Evolutionary conservation across 1,140 invertebrate genomes (phyloP).

Genomic region (Phymorhynchus buccinoides): DNA sequence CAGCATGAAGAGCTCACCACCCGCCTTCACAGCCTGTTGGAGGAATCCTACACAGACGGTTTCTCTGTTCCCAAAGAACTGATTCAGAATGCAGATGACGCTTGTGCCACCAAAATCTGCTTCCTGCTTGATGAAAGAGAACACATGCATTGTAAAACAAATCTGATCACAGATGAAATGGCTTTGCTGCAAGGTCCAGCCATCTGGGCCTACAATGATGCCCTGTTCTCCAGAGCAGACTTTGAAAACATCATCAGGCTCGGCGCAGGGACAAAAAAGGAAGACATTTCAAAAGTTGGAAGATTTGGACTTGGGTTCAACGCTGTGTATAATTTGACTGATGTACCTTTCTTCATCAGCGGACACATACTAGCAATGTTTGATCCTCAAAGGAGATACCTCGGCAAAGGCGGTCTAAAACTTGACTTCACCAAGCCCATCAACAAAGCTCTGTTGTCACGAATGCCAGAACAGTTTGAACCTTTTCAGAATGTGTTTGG

Average conservation of each 20-base stretch:
- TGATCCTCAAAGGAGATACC: conserved; percentile 67
- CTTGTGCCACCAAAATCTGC: conserved; percentile 63
- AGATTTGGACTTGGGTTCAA: conserved; percentile 68
- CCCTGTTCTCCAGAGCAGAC: conserved; percentile 61
- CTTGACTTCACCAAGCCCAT: conserved; percentile 25
- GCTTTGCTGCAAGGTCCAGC: conserved; percentile 65
- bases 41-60: conserved; percentile 62
- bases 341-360: conserved; percentile 69
- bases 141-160: conserved; percentile 50
- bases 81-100: conserved; percentile 74
- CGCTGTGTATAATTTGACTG: conserved; percentile 70
- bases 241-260: conserved; percentile 65
- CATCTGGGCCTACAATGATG: conserved; percentile 68
- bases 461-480: conserved; percentile 42
- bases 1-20: conserved; percentile 62
- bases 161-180: conserved; percentile 63
- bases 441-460: conserved; percentile 31
- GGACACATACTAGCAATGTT: conserved; percentile 66
- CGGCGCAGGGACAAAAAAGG: conserved; percentile 64
- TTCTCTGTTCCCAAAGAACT: conserved; percentile 66
- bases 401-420: conserved; percentile 56
- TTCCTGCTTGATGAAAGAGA: conserved; percentile 67
- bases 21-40: conserved; percentile 53
- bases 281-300: conserved; percentile 62
- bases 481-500: conserved; percentile 63